Percentiles rank a stretch among this genome's conserved stretches.
Evolutionary conservation across 2,797 vertebrate species (phyloP).

Genomic region (Hipposideros larvatus): DNA sequence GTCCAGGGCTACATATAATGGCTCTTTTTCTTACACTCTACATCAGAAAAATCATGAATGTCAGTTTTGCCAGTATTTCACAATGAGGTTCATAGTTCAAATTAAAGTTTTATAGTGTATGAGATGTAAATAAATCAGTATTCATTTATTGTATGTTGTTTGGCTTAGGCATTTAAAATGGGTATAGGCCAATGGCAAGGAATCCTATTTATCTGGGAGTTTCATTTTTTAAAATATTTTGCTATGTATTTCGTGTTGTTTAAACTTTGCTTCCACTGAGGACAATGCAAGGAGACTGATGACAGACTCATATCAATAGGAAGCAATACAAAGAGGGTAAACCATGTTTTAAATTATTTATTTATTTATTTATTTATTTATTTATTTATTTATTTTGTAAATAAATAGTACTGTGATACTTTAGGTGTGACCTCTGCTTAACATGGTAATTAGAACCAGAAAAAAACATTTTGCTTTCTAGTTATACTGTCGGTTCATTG

Average conservation of each 20-base stretch:
- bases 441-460: conserved; percentile 86
- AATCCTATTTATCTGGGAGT: conserved; percentile 73
- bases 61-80: conserved; percentile 65
- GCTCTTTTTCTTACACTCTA: conserved; percentile 70
- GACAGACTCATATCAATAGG: conserved; percentile 75
- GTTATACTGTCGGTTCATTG: conserved; percentile 85
- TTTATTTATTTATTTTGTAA: conserved; percentile 82
- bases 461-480: conserved; percentile 86
- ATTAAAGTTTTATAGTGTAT: conserved; percentile 48
- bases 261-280: conserved; percentile 84
- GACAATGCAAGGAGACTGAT: conserved; percentile 80
- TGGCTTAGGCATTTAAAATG: conserved; percentile 65
- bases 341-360: conserved; percentile 82
- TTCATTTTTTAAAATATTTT: conserved; percentile 33
- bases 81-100: conserved; percentile 47
- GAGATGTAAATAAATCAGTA: conserved; percentile 76
- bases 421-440: conserved; percentile 86
- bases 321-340: conserved; percentile 81
- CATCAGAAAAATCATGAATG: conserved; percentile 52
- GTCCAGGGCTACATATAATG: conserved; percentile 44
- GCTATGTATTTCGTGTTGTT: conserved; percentile 74
- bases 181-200: conserved; percentile 71
- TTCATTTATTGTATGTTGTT: conserved; percentile 75
- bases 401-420: conserved; percentile 86
- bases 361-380: too few relatives aligned